phyloP scores from a whole-genome alignment of 2,113 vertebrate species.

The Dromas ardeola region DNA sequence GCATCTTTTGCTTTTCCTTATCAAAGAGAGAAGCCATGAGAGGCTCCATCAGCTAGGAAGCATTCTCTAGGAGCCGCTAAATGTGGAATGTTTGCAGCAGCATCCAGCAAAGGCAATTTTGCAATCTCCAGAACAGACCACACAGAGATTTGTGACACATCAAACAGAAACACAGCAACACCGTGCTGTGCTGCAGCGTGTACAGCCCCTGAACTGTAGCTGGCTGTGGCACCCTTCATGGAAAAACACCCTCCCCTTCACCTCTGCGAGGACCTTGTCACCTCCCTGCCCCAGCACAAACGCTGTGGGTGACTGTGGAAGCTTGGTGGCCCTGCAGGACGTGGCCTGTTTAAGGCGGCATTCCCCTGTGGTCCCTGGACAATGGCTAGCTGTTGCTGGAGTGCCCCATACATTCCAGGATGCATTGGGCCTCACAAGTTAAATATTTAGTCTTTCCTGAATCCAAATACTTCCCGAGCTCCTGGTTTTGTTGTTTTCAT shows the following conservation, averaged over 20 bases:
- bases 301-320: not conserved
- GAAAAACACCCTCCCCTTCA: not conserved
- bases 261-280: not conserved
- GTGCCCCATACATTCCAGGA: slow-evolving; percentile 39
- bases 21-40: not conserved
- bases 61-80: not conserved
- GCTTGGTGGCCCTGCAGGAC: not conserved
- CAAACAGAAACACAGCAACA: not conserved
- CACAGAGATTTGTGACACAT: not conserved
- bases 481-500: slow-evolving; percentile 43
- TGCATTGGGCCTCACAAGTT: slow-evolving; percentile 36
- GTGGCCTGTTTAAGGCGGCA: not conserved
- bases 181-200: not conserved
- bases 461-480: slow-evolving; percentile 19
- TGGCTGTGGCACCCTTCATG: not conserved
- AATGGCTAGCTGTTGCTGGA: not conserved
- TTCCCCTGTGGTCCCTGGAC: not conserved
- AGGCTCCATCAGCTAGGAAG: not conserved
- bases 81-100: not conserved
- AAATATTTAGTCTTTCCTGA: slow-evolving; percentile 65
- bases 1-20: not conserved
- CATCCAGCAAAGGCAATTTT: not conserved
- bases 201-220: not conserved
- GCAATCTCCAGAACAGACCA: not conserved
- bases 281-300: not conserved